Conservation (phyloP, 2,797 vertebrate genomes). For the Falco concolor region DNA sequence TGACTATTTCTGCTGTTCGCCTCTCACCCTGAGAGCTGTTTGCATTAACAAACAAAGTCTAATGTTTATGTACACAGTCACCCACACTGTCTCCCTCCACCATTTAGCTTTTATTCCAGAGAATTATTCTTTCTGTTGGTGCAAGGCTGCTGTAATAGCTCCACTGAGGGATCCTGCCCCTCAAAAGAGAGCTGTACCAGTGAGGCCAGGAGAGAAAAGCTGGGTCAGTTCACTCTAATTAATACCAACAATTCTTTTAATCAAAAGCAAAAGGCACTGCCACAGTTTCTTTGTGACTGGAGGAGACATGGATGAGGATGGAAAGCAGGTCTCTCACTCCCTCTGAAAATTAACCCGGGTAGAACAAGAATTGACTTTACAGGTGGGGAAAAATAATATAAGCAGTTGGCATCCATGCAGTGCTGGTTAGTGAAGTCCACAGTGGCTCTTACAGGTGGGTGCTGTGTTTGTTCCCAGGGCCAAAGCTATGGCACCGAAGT, state of each 20-base stretch:
- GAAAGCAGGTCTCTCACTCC: not conserved
- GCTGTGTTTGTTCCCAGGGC: not conserved
- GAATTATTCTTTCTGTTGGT: not conserved
- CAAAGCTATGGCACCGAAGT: accelerated
- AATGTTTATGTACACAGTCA: not conserved
- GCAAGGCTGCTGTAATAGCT: not conserved
- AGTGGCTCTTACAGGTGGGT: not conserved
- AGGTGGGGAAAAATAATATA: not conserved
- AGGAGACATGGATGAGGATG: not conserved
- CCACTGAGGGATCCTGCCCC: not conserved
- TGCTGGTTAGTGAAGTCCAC: not conserved
- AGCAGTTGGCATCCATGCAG: accelerated
- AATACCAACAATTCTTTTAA: not conserved
- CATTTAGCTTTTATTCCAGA: not conserved
- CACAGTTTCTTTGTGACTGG: not conserved
- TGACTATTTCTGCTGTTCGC: not conserved
- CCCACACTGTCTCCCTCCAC: not conserved
- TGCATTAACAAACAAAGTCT: not conserved
- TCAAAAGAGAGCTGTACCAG: not conserved
- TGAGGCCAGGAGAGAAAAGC: not conserved
- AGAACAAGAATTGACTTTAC: not conserved
- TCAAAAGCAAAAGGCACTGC: not conserved
- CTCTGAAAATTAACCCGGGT: not conserved
- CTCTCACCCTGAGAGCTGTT: not conserved
- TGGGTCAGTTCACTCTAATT: not conserved